Conservation (phyloP, 2,113 vertebrate genomes). For the Muntiacus reevesi region DNA sequence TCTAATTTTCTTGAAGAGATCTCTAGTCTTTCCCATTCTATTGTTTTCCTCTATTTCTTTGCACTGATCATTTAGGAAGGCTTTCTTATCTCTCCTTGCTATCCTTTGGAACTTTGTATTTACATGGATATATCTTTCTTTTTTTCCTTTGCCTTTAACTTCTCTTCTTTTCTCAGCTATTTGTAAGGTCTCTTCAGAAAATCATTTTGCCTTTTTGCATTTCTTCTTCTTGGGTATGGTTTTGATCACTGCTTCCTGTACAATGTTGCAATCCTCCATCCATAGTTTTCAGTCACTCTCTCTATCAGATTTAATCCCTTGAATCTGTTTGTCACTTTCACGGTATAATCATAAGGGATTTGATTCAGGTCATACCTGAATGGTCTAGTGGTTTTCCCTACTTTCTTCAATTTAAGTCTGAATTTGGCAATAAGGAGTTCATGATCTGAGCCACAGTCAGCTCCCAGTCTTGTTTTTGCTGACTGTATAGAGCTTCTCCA, state of each 20-base stretch:
- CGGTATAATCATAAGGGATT: background rate
- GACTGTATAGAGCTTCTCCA: background rate
- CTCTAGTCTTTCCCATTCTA: background rate
- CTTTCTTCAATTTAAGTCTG: background rate
- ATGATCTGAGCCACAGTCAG: background rate
- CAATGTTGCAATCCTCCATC: background rate
- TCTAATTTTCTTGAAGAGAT: background rate
- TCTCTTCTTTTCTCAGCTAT: background rate
- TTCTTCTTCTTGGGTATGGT: background rate
- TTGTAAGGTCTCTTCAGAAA: background rate
- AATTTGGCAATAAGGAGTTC: background rate
- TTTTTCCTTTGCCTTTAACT: background rate
- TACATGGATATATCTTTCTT: background rate
- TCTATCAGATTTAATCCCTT: background rate
- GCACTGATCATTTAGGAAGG: background rate
- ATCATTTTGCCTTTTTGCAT: background rate
- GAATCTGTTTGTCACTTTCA: background rate
- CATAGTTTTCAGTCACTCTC: background rate
- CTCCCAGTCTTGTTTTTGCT: background rate
- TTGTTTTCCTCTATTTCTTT: background rate
- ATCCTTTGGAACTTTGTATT: background rate
- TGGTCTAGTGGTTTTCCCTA: background rate
- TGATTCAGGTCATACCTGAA: background rate
- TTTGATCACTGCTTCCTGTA: background rate
- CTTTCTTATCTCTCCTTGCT: background rate